phyloP scores from a whole-genome alignment of 2,888 invertebrate species.

The Phyllotreta striolata region DNA sequence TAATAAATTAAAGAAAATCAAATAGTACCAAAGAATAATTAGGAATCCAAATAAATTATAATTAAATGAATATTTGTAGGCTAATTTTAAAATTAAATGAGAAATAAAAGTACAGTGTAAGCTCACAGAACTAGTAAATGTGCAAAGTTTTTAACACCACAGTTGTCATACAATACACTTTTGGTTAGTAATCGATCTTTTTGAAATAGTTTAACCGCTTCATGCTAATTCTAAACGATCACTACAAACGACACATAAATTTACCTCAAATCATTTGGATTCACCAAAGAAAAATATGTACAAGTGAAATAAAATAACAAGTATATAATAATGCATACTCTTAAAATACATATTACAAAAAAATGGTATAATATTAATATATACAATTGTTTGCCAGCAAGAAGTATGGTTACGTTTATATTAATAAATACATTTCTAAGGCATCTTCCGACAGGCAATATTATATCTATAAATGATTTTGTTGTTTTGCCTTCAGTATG shows the following conservation, averaged over 20 bases:
- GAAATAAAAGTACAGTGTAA: background rate
- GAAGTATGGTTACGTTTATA: constrained; percentile 51
- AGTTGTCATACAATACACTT: background rate
- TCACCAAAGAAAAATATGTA: constrained; percentile 40
- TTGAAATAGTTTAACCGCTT: constrained; percentile 13
- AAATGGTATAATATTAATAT: constrained; percentile 48
- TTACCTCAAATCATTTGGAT: constrained; percentile 16
- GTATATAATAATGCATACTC: constrained; percentile 49
- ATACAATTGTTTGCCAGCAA: constrained; percentile 55
- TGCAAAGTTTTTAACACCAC: background rate
- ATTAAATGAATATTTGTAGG: too few relatives aligned
- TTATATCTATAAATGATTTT: constrained; percentile 41
- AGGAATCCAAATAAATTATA: too few relatives aligned
- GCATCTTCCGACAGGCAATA: constrained; percentile 50
- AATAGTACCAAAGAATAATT: too few relatives aligned
- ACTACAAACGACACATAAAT: constrained; percentile 18
- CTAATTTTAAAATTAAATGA: background rate
- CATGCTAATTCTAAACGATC: constrained; percentile 23
- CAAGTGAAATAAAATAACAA: constrained; percentile 40
- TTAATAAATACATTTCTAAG: constrained; percentile 49
- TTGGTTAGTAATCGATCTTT: background rate
- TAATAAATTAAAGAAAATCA: too few relatives aligned
- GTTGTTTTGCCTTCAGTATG: constrained; percentile 44
- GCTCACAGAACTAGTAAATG: background rate
- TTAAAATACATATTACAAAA: constrained; percentile 49